Base-by-base conservation (phyloP, 2,113 vertebrate genomes). In the Silurus glanis region DNA sequence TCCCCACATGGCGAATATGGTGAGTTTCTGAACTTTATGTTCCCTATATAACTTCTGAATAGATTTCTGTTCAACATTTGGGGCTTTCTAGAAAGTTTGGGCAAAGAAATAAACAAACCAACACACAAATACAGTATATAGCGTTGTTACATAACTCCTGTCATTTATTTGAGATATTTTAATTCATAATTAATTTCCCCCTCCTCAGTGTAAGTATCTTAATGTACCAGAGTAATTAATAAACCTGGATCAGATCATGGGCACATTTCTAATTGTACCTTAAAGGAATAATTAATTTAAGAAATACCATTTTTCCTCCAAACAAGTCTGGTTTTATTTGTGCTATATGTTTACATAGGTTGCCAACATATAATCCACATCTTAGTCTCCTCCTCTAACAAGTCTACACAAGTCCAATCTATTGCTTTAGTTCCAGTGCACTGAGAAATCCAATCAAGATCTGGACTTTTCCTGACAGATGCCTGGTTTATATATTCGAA, bases 1-100 rank as follows among this genome's bases (percentile, higher is more conserved):
- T 83, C 66, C n/a, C 78, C 37, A 17, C 17, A 90, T 58, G 49
- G 45, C 8, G 89, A 90, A 72, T 62, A 88, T 53, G 87, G 91
- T 92, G 83, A 92, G 90, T 91, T 82, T 80, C 13, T 45, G 64
- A 87, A 71, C 28, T 61, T 59, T 0, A 37, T 28, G 2, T 13
- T 21, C 3, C 1, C 47, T 13, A 9, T 28, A 45, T 37, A 71
- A 56, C 66, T 71, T 83, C 9, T 69, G 23, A 28, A 10, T 10
- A 2, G 37, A 7, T 74, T 49, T 1, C 4, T 12, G 6, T 53
- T 67, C 6, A 21, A 19, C 8, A 67, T 12, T 55, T 9, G 28
- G 4, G 5, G 17, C n/a, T 79, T 79, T 56, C 13, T 25, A 75
- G 19, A 23, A 51, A 51, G 47, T 17, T 10, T 23, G 49, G 37